Evolutionary conservation across 2,797 vertebrate species (phyloP).

Genomic region (Pangasius larnaudii): DNA sequence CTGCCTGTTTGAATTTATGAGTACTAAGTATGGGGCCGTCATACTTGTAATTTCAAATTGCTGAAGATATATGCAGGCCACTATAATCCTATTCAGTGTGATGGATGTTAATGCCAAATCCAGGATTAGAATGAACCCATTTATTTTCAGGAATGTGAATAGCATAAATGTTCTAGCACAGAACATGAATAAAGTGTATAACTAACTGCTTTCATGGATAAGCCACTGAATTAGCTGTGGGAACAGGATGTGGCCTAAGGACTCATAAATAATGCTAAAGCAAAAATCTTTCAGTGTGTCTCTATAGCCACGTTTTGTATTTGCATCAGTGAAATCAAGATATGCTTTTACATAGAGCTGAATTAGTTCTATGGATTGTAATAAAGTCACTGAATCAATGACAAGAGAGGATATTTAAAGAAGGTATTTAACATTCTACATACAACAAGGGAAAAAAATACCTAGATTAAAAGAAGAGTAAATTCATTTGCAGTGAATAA

Average conservation of each 20-base stretch:
- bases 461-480: not conserved
- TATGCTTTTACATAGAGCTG: not conserved
- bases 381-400: constrained; percentile 5
- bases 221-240: constrained; percentile 34
- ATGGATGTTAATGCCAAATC: constrained; percentile 61
- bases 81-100: constrained; percentile 55
- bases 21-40: constrained; percentile 45
- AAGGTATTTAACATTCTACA: not conserved
- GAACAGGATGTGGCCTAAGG: constrained; percentile 22
- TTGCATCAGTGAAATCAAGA: not conserved
- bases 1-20: constrained; percentile 56
- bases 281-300: not conserved
- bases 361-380: constrained; percentile 21
- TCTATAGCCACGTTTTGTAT: not conserved
- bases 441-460: not conserved
- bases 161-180: constrained; percentile 53
- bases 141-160: constrained; percentile 59
- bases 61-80: constrained; percentile 44
- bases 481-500: not conserved
- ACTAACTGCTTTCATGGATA: constrained; percentile 44
- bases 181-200: constrained; percentile 45
- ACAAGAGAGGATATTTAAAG: not conserved
- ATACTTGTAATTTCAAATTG: constrained; percentile 54
- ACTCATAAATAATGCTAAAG: constrained; percentile 15
- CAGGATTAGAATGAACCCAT: constrained; percentile 59